Percentiles rank a stretch among this genome's conserved stretches.
Evolutionary conservation across 2,113 vertebrate species (phyloP).

Genomic region (Tympanuchus pallidicinctus): DNA sequence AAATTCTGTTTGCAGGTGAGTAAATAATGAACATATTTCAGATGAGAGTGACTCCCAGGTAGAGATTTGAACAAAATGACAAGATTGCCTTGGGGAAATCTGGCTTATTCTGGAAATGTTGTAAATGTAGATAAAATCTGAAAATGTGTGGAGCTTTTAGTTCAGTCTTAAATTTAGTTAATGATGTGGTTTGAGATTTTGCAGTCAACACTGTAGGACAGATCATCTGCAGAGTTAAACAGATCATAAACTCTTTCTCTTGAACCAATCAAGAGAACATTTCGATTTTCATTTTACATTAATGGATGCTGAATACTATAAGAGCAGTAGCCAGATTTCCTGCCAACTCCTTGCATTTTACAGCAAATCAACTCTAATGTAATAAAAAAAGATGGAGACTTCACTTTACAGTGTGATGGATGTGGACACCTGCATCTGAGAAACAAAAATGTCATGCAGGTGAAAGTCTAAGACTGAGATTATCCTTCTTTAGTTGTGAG

Average conservation of each 20-base stretch:
- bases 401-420: background rate
- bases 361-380: background rate
- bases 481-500: background rate
- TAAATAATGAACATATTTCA: background rate
- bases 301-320: background rate
- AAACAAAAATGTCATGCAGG: background rate
- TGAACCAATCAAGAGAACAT: background rate
- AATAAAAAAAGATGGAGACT: background rate
- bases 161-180: background rate
- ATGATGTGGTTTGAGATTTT: background rate
- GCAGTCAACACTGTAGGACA: fast-evolving
- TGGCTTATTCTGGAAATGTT: background rate
- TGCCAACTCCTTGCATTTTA: background rate
- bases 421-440: background rate
- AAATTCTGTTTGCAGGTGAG: background rate
- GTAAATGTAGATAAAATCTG: background rate
- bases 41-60: background rate
- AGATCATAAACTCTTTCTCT: background rate
- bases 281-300: background rate
- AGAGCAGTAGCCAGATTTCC: background rate
- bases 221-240: background rate
- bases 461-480: background rate
- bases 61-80: background rate
- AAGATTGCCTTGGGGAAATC: background rate
- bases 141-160: background rate